These are phyloP conservation scores for Neolamprologus brichardi DNA, from an alignment of 2,113 vertebrate genomes.

Conservation along the genomic window DNA sequence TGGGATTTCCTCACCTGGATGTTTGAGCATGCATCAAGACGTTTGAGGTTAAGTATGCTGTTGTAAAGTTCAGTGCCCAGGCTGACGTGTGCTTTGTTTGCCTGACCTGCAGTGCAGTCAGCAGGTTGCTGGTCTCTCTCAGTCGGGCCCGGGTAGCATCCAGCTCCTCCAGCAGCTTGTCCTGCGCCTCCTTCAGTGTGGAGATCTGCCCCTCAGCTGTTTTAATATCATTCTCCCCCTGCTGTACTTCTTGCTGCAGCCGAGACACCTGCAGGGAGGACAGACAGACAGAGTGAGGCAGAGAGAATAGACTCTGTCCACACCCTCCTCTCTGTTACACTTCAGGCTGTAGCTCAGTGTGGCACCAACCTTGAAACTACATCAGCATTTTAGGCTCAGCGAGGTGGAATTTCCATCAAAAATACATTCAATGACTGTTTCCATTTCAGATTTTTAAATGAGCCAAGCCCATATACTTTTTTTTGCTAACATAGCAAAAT, in stretches of 20 bases:
- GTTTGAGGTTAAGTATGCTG: background rate
- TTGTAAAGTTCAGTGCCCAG: background rate
- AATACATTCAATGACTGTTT: background rate
- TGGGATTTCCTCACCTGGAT: background rate
- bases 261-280: slow-evolving; percentile 71
- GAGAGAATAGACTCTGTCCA: background rate
- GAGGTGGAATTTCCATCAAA: slow-evolving; percentile 10
- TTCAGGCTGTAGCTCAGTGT: background rate
- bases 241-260: slow-evolving; percentile 83
- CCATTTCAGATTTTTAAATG: background rate
- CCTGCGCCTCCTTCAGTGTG: slow-evolving; percentile 87
- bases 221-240: slow-evolving; percentile 84
- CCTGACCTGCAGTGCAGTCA: slow-evolving; percentile 85
- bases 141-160: slow-evolving; percentile 85
- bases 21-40: background rate
- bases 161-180: slow-evolving; percentile 89
- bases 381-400: slow-evolving; percentile 9
- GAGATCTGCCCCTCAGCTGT: slow-evolving; percentile 87
- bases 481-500: background rate
- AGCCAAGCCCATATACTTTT: background rate
- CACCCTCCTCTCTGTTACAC: background rate
- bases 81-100: background rate
- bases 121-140: slow-evolving; percentile 89
- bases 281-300: background rate
- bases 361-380: background rate